Conservation (phyloP, 2,113 vertebrate species). For the Nansenia antarctica region DNA sequence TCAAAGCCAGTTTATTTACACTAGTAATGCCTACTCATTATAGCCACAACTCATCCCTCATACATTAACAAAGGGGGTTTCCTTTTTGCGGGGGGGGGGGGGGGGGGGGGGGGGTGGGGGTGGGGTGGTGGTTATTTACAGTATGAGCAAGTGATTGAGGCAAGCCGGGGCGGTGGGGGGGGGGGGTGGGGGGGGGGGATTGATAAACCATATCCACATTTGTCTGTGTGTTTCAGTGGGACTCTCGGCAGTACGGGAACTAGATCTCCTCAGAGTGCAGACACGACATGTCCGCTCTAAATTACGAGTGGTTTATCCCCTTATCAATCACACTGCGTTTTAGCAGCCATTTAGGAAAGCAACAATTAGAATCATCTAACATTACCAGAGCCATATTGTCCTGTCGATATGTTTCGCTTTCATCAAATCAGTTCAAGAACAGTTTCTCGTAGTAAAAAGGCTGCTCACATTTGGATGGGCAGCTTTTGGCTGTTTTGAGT, state of each 20-base stretch:
- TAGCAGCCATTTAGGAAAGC: constrained; percentile 24
- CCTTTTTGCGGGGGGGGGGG: constrained; percentile 4
- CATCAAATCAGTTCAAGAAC: background rate
- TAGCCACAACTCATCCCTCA: constrained; percentile 59
- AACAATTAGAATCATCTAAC: constrained; percentile 29
- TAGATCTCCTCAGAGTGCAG: background rate
- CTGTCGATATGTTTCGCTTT: constrained; percentile 20
- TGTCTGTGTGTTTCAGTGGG: constrained; percentile 22
- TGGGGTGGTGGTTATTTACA: constrained; percentile 1
- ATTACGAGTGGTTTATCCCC: constrained; percentile 6
- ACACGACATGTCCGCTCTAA: constrained; percentile 23
- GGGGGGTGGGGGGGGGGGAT: constrained; percentile 6
- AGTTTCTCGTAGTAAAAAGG: background rate
- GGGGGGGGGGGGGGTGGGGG: too few species aligned
- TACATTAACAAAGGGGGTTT: constrained; percentile 39
- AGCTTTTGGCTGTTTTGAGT: background rate
- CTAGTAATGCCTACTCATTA: constrained; percentile 62
- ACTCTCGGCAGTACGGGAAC: background rate
- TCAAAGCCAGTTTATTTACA: constrained; percentile 65
- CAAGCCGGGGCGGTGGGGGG: constrained; percentile 32
- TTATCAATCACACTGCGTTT: constrained; percentile 14
- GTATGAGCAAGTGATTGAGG: constrained; percentile 49
- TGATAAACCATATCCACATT: constrained; percentile 46
- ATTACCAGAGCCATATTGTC: background rate
- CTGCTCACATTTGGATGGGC: too few species aligned